These are phyloP conservation scores for Drosophila nannoptera DNA, from an alignment of 1,140 invertebrate genomes.

Conservation along the genomic window DNA sequence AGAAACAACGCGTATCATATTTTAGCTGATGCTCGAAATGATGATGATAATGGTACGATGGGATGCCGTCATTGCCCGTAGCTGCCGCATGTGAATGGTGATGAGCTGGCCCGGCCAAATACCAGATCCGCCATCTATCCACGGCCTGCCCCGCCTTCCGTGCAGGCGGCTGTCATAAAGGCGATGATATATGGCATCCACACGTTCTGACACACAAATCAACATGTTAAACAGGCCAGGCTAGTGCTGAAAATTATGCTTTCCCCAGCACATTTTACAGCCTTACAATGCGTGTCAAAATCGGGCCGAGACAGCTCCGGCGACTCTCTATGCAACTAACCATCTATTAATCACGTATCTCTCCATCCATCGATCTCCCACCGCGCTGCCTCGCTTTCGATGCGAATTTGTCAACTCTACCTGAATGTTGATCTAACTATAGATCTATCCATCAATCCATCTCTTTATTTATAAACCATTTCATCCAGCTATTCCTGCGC, in stretches of 20 bases:
- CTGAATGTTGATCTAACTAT: too few relatives aligned
- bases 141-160: not conserved
- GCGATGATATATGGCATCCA: slow-evolving; percentile 66
- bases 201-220: slow-evolving; percentile 60
- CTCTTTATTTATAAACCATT: too few relatives aligned
- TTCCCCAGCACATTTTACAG: not conserved
- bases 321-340: too few relatives aligned
- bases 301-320: too few relatives aligned
- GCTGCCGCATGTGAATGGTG: slow-evolving; percentile 18
- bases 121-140: not conserved
- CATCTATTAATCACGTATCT: too few relatives aligned
- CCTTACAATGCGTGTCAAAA: not conserved
- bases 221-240: slow-evolving; percentile 65
- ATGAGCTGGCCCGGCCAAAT: slow-evolving; percentile 14
- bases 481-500: too few relatives aligned
- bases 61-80: slow-evolving; percentile 22
- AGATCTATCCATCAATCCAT: too few relatives aligned
- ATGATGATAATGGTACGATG: slow-evolving; percentile 45
- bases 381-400: too few relatives aligned
- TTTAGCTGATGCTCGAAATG: slow-evolving; percentile 53
- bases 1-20: slow-evolving; percentile 74
- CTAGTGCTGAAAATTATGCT: slow-evolving; percentile 10
- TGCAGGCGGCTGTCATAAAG: slow-evolving; percentile 53
- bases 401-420: too few relatives aligned
- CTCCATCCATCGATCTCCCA: too few relatives aligned